Base-by-base conservation (phyloP, 1,140 invertebrate species). In the Drosophila bipectinata region DNA sequence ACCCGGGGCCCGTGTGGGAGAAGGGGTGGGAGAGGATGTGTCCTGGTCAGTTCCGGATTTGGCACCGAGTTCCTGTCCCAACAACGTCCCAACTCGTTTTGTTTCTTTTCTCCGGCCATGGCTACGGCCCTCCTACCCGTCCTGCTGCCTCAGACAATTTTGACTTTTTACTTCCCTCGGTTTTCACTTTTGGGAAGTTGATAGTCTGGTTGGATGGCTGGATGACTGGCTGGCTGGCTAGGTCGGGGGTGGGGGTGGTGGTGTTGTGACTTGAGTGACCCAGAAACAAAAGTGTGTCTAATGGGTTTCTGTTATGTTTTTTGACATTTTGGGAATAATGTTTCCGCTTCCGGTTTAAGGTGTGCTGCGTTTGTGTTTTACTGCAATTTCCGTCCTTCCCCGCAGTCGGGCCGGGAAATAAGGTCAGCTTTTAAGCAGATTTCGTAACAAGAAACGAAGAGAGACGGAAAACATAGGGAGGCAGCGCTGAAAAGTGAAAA, bases 281-380 rank as follows among this genome's bases (percentile, higher is more conserved):
- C 84, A 87, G 83, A 88, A 87, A 83, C 72, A 79, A 81, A 83
- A 85, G 76, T 81, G 79, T 79, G 83, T 84, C 81, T 84, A 84
- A 85, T 83, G 72, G 83, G 62, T 77, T 87, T 87, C 78, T 88
- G 82, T 87, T 85, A 82, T 85, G 82, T 81, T 87, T 84, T 87
- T 87, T 87, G 83, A 87, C 83, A 87, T 87, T 87, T 88, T 87
- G 75, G 79, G 83, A 87, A 83, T 87, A 87, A 88, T 88, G 83
- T 87, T 87, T 87, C 83, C 83, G 76, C 44, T 88, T 87, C 83
- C 83, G 83, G 83, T 88, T 87, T 88, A 87, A 87, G 83, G 83
- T 87, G 83, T 83, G 76, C 78, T 74, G 54, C 59, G 75, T 61
- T 34, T 44, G 18, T 81, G 54, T 80, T 44, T 79, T 83, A 64